phyloP scores from a whole-genome alignment of 1,140 invertebrate genomes.

The Aplysia californica region DNA sequence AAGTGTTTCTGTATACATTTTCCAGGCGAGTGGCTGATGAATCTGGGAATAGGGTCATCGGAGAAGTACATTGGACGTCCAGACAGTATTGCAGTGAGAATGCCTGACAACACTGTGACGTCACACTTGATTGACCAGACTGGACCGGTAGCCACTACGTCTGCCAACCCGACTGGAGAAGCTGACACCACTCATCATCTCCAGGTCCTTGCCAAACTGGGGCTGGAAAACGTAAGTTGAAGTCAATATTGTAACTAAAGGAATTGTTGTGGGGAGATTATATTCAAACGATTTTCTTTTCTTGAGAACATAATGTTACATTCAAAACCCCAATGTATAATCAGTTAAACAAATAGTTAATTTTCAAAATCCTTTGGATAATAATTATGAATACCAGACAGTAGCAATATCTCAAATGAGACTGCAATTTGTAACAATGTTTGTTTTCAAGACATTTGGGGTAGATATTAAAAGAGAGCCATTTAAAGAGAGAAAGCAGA shows the following conservation, averaged over 20 bases:
- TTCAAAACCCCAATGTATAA: too few relatives aligned
- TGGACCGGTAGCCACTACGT: slow-evolving; percentile 48
- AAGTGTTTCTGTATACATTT: too few relatives aligned
- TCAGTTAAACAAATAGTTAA: too few relatives aligned
- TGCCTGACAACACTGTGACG: slow-evolving; percentile 51
- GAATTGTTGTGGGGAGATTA: neutral
- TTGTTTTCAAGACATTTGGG: too few relatives aligned
- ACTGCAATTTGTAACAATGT: too few relatives aligned
- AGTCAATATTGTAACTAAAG: neutral
- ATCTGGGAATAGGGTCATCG: slow-evolving; percentile 42
- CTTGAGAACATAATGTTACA: too few relatives aligned
- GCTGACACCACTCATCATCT: slow-evolving; percentile 55
- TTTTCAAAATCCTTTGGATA: too few relatives aligned
- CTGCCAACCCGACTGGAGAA: slow-evolving; percentile 56
- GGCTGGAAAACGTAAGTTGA: slow-evolving; percentile 47
- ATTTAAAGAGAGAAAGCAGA: too few relatives aligned
- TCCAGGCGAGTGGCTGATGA: slow-evolving; percentile 48
- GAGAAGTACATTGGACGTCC: slow-evolving; percentile 49
- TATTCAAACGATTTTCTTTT: neutral
- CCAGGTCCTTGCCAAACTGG: slow-evolving; percentile 55
- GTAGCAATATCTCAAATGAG: too few relatives aligned
- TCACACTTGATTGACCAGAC: slow-evolving; percentile 52
- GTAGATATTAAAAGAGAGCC: too few relatives aligned
- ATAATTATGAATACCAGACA: too few relatives aligned
- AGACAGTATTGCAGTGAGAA: slow-evolving; percentile 53